Percentiles rank a stretch among this genome's conserved stretches.
Evolutionary conservation across 2,888 invertebrate genomes (phyloP).

Genomic region (Drosophila anomelani): DNA sequence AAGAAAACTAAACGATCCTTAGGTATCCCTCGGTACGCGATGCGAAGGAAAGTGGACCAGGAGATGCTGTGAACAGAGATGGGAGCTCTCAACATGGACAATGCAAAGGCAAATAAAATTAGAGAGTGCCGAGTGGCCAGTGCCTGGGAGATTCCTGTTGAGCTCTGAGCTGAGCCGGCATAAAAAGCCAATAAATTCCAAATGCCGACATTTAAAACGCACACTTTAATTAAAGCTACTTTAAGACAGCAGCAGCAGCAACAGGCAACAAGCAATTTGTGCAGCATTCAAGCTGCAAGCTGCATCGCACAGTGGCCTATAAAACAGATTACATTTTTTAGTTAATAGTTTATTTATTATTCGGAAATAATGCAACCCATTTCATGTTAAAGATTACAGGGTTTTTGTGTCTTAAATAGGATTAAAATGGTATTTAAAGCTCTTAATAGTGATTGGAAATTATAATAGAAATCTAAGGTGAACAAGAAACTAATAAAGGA

Average conservation of each 20-base stretch:
- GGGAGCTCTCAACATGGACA: slow-evolving; percentile 31
- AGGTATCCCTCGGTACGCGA: background rate
- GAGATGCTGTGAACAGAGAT: slow-evolving; percentile 1
- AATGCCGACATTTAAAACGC: slow-evolving; percentile 76
- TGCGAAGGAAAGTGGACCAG: slow-evolving; percentile 10
- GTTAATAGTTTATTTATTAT: background rate
- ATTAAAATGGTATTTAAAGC: background rate
- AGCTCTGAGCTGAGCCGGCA: slow-evolving; percentile 45
- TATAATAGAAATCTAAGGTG: no score
- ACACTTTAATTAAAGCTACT: slow-evolving; percentile 77
- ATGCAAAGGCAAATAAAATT: slow-evolving; percentile 48
- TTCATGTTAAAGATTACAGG: background rate
- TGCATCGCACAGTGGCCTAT: slow-evolving; percentile 16
- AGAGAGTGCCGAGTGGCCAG: slow-evolving; percentile 13
- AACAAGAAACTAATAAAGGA: no score
- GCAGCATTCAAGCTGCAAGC: slow-evolving; percentile 55
- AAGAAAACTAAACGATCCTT: slow-evolving; percentile 4
- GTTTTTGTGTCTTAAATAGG: background rate
- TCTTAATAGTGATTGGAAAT: background rate
- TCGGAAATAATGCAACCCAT: background rate
- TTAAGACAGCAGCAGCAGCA: slow-evolving; percentile 28
- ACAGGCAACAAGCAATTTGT: slow-evolving; percentile 51
- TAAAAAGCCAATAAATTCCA: slow-evolving; percentile 77
- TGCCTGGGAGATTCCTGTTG: slow-evolving; percentile 12
- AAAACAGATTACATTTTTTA: slow-evolving; percentile 6